Percentiles rank a stretch among this genome's conserved stretches.
These are phyloP conservation scores for Agriotes lineatus DNA, from an alignment of 2,888 invertebrate species.

Conservation along the genomic window DNA sequence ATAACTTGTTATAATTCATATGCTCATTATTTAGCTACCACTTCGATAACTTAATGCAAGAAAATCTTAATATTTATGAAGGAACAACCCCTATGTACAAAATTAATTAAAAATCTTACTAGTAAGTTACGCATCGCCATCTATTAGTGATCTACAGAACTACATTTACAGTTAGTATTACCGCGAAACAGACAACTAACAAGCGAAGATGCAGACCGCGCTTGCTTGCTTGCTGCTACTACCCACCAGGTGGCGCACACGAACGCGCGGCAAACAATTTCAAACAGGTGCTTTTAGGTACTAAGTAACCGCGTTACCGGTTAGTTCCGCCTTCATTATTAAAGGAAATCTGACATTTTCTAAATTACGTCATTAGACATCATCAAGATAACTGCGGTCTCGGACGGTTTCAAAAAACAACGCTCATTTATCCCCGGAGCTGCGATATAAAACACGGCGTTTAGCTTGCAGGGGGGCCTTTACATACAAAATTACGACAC, in stretches of 20 bases:
- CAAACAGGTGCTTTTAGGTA: background rate
- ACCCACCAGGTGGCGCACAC: conserved; percentile 1
- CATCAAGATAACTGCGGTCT: conserved; percentile 11
- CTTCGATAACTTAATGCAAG: no score
- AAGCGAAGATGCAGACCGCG: no score
- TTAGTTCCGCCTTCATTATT: conserved; percentile 5
- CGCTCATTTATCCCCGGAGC: conserved; percentile 1
- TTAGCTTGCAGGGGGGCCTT: background rate
- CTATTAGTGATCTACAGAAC: no score
- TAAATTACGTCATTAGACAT: conserved; percentile 16
- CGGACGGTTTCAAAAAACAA: conserved; percentile 13
- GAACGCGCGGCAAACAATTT: background rate
- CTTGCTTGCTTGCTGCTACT: no score
- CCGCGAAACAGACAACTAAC: no score
- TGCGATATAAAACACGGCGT: conserved; percentile 3
- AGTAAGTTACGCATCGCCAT: no score
- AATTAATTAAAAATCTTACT: no score
- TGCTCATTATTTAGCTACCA: no score
- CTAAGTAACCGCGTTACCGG: conserved; percentile 5
- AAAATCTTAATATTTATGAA: no score
- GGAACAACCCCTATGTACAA: no score
- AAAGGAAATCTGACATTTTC: conserved; percentile 13
- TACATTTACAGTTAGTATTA: no score
- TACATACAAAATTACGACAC: background rate
- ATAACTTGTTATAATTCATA: no score